Base-by-base conservation (phyloP, 2,888 invertebrate genomes). In the Lepidocyrtoides sp. region DNA sequence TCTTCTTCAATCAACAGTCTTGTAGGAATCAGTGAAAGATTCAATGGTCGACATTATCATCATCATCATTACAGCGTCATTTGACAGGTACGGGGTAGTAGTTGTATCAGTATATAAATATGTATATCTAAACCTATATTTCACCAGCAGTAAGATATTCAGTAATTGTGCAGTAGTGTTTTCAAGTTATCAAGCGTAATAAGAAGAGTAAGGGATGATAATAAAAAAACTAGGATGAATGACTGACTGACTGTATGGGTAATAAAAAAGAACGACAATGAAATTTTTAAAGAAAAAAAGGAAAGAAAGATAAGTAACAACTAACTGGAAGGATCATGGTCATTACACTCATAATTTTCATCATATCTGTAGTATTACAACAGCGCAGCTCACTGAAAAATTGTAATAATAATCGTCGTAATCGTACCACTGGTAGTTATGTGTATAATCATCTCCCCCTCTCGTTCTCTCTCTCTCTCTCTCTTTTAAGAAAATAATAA, bases 341-440 rank as follows among this genome's bases (percentile, higher is more conserved):
- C 60, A 79, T 54, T 69, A 54, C 3, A 54, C 51, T 77, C 77
- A 77, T 26, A 48, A 77, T 44, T 12, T 12, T 10, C 7, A 26
- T 10, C 41, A 23, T n/a, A n/a, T 48, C 75, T 14, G n/a, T 77
- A 51, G 54, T 48, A 57, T 20, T 32, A 41, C 79, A 77, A 1
- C 72, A 44, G 20, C 20, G n/a, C 41, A 66, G 89, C 77, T 44
- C 48, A 66, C 20, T 8, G 72, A 84, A 41, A 91, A 87, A 63
- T 75, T 72, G 84, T 89, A 88, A 84, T 88, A 88, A 91, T 83
- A 84, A 85, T 84, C 41, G 81, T 66, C 29, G 81, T 66, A 63
- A 41, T 79, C 77, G 72, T 36, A n/a, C 17, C 20, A 29, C 26
- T 36, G 20, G 44, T 44, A 51, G 66, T 54, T 63, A 7, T 7